A percentile compares a stretch with the other conserved stretches of the same genome.
phyloP scores from a whole-genome alignment of 2,888 invertebrate species.

The Callyntrura guangdongensis region DNA sequence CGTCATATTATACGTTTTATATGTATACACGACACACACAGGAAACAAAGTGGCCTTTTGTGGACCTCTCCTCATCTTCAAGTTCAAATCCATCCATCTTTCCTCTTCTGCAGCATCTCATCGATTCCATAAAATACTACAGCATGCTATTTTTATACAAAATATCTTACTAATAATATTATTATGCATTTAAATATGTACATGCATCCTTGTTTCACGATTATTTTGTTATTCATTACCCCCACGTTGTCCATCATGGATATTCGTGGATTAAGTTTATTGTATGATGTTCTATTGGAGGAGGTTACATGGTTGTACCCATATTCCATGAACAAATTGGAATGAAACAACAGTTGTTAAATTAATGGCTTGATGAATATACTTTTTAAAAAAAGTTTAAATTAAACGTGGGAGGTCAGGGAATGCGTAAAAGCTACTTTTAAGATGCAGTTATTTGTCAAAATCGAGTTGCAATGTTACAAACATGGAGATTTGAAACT shows the following conservation, averaged over 20 bases:
- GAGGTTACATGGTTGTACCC: too few species aligned
- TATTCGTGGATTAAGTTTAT: neutral
- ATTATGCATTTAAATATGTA: neutral
- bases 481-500: too few species aligned
- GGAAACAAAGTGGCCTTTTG: conserved; percentile 64
- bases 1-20: too few species aligned
- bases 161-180: neutral
- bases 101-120: neutral
- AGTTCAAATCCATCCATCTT: conserved; percentile 53
- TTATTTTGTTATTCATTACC: conserved; percentile 20
- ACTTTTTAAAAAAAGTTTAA: too few species aligned
- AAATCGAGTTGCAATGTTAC: neutral
- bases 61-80: conserved; percentile 49
- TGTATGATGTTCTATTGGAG: neutral
- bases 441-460: neutral
- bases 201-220: conserved; percentile 16
- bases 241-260: neutral
- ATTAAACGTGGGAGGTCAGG: too few species aligned
- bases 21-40: conserved; percentile 43
- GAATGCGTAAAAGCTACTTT: too few species aligned
- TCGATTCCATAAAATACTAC: conserved; percentile 8
- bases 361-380: too few species aligned
- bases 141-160: neutral
- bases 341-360: too few species aligned
- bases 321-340: too few species aligned